Evolutionary conservation across 2,888 invertebrate genomes (phyloP).

Genomic region (Ophion ventricosus): DNA sequence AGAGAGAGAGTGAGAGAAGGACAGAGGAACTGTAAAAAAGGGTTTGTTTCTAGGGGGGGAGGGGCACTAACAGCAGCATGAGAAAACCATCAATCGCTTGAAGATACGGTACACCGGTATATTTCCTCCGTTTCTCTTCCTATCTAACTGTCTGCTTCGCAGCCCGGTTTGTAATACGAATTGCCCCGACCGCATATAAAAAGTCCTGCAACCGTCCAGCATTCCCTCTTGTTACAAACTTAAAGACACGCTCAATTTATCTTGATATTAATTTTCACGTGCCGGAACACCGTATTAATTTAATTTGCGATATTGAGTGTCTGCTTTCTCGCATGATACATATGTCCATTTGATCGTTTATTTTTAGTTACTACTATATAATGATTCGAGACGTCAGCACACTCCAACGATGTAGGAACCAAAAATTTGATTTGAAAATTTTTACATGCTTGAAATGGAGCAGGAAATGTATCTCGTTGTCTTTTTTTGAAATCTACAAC

Average conservation of each 20-base stretch:
- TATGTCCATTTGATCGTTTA: not conserved
- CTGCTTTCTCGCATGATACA: not conserved
- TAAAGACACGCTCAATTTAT: slow-evolving; percentile 20
- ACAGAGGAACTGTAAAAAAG: not conserved
- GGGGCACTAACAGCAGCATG: slow-evolving; percentile 40
- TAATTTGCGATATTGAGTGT: not conserved
- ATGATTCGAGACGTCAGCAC: no score
- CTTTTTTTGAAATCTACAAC: not conserved
- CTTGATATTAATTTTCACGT: slow-evolving; percentile 35
- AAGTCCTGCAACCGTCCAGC: not conserved
- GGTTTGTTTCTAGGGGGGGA: not conserved
- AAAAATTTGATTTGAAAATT: not conserved
- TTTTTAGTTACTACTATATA: no score
- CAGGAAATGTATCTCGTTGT: not conserved
- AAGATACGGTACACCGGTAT: slow-evolving; percentile 40
- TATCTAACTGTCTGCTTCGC: slow-evolving; percentile 16
- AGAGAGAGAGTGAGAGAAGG: slow-evolving; percentile 31
- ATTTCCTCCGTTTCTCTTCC: slow-evolving; percentile 10
- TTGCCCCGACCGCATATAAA: slow-evolving; percentile 51
- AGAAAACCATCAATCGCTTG: slow-evolving; percentile 55
- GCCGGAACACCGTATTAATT: slow-evolving; percentile 19
- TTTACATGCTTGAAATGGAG: not conserved
- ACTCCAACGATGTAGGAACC: not conserved
- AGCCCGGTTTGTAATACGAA: slow-evolving; percentile 40
- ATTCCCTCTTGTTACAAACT: slow-evolving; percentile 22